A percentile compares a stretch with the other conserved stretches of the same genome.
Evolutionary conservation across 2,113 vertebrate genomes (phyloP).

Genomic region (human (Homo sapiens)): GRCh38 chr11:68324001-68324500

Average conservation of each 20-base stretch:
- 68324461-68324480: too few species aligned
- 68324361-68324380: not conserved
- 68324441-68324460: too few species aligned
- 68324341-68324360: not conserved
- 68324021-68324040: too few species aligned
- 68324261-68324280: not conserved
- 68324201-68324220: not conserved
- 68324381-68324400: not conserved
- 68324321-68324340: not conserved
- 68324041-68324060: rapidly evolving
- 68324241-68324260: too few species aligned
- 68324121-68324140: not conserved
- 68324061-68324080: rapidly evolving
- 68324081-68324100: rapidly evolving
- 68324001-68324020: too few species aligned
- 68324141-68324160: too few species aligned
- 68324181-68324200: not conserved
- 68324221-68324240: not conserved
- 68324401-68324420: not conserved
- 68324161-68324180: rapidly evolving
- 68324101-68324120: not conserved
- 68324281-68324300: not conserved
- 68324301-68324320: not conserved
- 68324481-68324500: too few species aligned
- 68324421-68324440: not conserved